A percentile compares a stretch with the other conserved stretches of the same genome.
These are phyloP conservation scores for Sarcophaga variegata DNA, from an alignment of 2,888 invertebrate genomes.

Conservation along the genomic window DNA sequence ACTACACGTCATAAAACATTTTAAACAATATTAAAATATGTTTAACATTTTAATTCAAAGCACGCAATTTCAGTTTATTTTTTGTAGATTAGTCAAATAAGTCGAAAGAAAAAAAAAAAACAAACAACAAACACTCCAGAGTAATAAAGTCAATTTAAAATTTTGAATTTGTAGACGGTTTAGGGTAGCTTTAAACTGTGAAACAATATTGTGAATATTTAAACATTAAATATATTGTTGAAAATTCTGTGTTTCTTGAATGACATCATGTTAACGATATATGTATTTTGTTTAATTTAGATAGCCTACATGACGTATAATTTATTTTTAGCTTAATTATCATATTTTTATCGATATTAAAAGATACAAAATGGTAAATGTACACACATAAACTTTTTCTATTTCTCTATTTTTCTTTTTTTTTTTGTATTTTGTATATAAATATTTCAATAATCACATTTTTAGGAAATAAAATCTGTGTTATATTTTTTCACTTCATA, in stretches of 20 bases:
- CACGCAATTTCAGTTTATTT: neutral
- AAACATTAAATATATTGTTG: neutral
- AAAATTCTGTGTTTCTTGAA: conserved; percentile 8
- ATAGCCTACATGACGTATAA: conserved; percentile 58
- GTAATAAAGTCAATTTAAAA: neutral
- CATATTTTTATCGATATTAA: conserved; percentile 8
- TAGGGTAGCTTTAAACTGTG: neutral
- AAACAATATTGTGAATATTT: neutral
- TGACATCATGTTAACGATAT: conserved; percentile 46
- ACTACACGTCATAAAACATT: no score
- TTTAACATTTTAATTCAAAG: neutral
- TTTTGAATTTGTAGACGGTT: neutral
- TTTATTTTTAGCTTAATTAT: conserved; percentile 24
- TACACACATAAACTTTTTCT: conserved; percentile 33
- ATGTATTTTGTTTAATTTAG: conserved; percentile 1
- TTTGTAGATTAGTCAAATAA: neutral
- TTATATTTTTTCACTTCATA: conserved; percentile 14
- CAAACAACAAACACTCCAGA: neutral
- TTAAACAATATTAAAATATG: no score
- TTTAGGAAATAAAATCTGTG: neutral
- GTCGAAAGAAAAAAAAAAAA: neutral
- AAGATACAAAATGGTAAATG: neutral
- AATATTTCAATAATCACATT: conserved; percentile 23
- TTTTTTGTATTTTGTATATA: neutral
- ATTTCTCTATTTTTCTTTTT: neutral